Evolutionary conservation across 2,888 invertebrate species (phyloP), one percentile per base, ranked within the genome.

Genomic region (Aplocera efformata): DNA sequence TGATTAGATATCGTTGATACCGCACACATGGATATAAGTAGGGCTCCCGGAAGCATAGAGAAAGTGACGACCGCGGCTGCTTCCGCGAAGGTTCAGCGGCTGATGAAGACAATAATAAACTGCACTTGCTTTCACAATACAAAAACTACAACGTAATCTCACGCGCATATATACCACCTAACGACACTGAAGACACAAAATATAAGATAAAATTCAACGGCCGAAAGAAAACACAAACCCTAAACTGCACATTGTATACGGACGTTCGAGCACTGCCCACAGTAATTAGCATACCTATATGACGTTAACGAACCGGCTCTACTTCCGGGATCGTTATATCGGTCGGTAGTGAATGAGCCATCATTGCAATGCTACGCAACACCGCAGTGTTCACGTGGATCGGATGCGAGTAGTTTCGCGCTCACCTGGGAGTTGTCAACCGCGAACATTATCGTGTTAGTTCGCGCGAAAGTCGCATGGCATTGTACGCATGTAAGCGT

Each of bases 401-500:
- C 51, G 43, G 40, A 40, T 48, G 53, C 57, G 57, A 57, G 56
- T 55, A 58, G 66, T 57, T 61, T 67, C 78, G 75, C 79, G 79
- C 84, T 86, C 85, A 88, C 86, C 86, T 88, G 86, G 67, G 76
- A 72, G 78, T 77, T 80, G 74, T 83, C 86, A 63, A 83, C 77
- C 70, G 83, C 84, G 82, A 76, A 83, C 86, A 88, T 88, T 83
- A 80, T 67, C 71, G 74, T 72, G 72, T 74, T 64, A 74, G 61
- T 68, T 60, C 55, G 73, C 63, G 66, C 63, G 67, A 64, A 67
- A 65, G 69, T 67, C 66, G 72, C 77, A 72, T 76, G 73, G 70
- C 82, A 77, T 71, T 53, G 55, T 63, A 67, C 70, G 67, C 60
- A 70, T 71, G 69, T 70, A 71, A 61, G 63, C 70, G 44, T 43